Conservation (phyloP, 2,113 vertebrate species). For the Heteronetta atricapilla region DNA sequence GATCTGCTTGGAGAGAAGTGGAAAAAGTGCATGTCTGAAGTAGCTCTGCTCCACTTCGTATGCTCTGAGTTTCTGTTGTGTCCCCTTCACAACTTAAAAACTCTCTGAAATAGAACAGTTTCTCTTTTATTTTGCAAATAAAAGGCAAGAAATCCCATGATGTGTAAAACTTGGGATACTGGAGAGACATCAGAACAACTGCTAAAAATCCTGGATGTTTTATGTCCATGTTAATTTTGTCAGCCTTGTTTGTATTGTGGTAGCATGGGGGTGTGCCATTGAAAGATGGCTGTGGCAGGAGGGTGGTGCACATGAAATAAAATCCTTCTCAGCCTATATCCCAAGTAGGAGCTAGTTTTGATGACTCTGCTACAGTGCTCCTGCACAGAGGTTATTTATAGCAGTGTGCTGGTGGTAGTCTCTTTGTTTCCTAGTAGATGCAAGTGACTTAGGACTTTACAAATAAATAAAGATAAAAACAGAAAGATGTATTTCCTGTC, state of each 20-base stretch:
- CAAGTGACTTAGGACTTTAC: neutral
- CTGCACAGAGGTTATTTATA: neutral
- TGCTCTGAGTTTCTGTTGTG: neutral
- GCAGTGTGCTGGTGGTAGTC: neutral
- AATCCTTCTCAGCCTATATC: neutral
- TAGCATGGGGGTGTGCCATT: neutral
- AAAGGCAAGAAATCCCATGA: neutral
- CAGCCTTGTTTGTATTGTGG: neutral
- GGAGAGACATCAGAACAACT: neutral
- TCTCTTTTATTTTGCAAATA: neutral
- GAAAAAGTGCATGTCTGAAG: neutral
- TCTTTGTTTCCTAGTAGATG: neutral
- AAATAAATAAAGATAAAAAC: neutral
- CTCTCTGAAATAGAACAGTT: neutral
- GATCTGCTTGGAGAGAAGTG: neutral
- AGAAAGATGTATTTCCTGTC: neutral
- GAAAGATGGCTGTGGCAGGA: neutral
- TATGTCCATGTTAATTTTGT: accelerated
- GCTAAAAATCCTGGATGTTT: neutral
- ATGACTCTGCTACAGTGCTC: neutral
- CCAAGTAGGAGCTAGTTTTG: neutral
- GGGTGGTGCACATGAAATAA: neutral
- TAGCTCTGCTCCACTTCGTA: neutral
- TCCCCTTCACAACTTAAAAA: neutral
- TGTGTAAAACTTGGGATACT: neutral